Conservation (phyloP, 2,797 vertebrate genomes). For the Pelobates cultripes region DNA sequence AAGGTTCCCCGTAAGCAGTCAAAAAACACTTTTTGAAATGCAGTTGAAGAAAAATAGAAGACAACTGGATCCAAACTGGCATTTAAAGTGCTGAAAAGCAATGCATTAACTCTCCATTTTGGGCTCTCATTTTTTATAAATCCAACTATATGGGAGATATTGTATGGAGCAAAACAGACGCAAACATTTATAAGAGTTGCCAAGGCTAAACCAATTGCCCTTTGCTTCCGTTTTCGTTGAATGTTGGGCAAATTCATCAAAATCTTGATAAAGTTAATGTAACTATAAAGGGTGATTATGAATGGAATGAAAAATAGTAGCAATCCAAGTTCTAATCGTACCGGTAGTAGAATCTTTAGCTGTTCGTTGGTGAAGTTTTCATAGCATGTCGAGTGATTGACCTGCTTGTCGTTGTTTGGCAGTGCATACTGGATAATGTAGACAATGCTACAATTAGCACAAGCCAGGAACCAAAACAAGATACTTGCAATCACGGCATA, state of each 20-base stretch:
- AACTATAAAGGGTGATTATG: slow-evolving; percentile 77
- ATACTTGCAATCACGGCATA: slow-evolving; percentile 74
- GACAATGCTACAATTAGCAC: slow-evolving; percentile 75
- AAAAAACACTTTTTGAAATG: slow-evolving; percentile 68
- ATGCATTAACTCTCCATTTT: slow-evolving; percentile 72
- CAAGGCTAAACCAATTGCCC: slow-evolving; percentile 79
- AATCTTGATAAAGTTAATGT: slow-evolving; percentile 79
- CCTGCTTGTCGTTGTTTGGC: background rate
- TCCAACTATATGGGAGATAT: slow-evolving; percentile 79
- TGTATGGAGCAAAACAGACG: slow-evolving; percentile 82
- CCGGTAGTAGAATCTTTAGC: slow-evolving; percentile 73
- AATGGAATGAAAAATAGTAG: slow-evolving; percentile 80
- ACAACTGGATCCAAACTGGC: slow-evolving; percentile 81
- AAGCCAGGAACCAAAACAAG: slow-evolving; percentile 75
- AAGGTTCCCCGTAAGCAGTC: background rate
- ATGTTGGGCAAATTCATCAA: slow-evolving; percentile 73
- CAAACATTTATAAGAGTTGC: slow-evolving; percentile 80
- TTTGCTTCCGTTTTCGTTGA: slow-evolving; percentile 66
- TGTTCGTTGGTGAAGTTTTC: slow-evolving; percentile 69
- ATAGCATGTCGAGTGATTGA: slow-evolving; percentile 66
- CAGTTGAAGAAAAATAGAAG: slow-evolving; percentile 81
- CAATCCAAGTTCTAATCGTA: slow-evolving; percentile 77
- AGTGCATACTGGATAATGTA: slow-evolving; percentile 72
- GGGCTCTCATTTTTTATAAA: slow-evolving; percentile 67
- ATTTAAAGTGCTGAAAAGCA: slow-evolving; percentile 82